Percentiles rank a stretch among this genome's conserved stretches.
phyloP scores from a whole-genome alignment of 2,797 vertebrate genomes.

The Gobio occitaniae region DNA sequence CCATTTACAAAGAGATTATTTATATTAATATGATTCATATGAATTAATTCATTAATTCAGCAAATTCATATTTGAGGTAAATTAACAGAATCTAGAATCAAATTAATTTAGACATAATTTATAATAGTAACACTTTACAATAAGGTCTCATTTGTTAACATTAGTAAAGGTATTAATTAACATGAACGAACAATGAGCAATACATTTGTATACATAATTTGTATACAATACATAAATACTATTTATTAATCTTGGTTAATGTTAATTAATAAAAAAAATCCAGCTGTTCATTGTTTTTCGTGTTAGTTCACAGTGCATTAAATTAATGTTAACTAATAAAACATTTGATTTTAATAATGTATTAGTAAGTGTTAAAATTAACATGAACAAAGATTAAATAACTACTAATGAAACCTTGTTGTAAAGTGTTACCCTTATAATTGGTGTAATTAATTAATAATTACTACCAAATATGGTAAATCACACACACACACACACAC shows the following conservation, averaged over 20 bases:
- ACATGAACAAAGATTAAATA: too few relatives aligned
- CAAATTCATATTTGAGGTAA: not conserved
- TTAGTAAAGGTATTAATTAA: not conserved
- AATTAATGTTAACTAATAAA: too few relatives aligned
- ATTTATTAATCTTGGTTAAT: too few relatives aligned
- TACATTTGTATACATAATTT: too few relatives aligned
- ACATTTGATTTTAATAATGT: too few relatives aligned
- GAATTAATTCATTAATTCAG: not conserved
- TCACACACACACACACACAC: too few relatives aligned
- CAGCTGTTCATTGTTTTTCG: too few relatives aligned
- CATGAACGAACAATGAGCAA: not conserved
- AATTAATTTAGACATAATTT: not conserved
- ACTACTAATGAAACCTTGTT: not conserved
- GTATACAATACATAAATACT: too few relatives aligned
- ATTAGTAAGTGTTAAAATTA: too few relatives aligned
- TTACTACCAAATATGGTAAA: not conserved
- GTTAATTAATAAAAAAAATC: too few relatives aligned
- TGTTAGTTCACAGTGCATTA: too few relatives aligned
- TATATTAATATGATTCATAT: not conserved
- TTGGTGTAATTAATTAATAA: not conserved
- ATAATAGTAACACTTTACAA: not conserved
- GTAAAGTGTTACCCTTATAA: not conserved
- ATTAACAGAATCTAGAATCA: not conserved
- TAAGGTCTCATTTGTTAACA: too few relatives aligned
- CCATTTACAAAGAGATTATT: not conserved